Evolutionary conservation across 1,140 invertebrate species (phyloP).

Genomic region (Phymastichus coffea): DNA sequence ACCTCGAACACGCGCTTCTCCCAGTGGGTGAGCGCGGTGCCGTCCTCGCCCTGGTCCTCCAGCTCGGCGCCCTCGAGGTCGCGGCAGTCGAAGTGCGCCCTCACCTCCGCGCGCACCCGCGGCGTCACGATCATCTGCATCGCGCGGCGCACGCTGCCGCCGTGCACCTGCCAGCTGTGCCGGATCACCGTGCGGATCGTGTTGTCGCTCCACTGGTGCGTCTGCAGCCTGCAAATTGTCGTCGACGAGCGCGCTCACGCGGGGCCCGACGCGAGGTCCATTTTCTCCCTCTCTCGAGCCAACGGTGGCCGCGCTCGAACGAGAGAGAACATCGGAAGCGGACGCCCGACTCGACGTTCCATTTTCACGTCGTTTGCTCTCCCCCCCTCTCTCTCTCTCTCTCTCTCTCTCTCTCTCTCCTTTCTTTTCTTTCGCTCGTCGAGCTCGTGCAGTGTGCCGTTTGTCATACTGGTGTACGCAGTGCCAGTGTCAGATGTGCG

Average conservation of each 20-base stretch:
- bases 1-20: conserved; percentile 97
- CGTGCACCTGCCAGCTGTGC: conserved; percentile 80
- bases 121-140: conserved; percentile 93
- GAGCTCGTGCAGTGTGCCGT: too few species aligned
- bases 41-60: conserved; percentile 97
- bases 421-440: too few species aligned
- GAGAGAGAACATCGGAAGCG: too few species aligned
- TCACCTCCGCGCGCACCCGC: conserved; percentile 80
- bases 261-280: too few species aligned
- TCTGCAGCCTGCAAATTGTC: conserved; percentile 71
- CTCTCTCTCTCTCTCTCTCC: too few species aligned
- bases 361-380: background rate
- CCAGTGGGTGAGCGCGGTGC: conserved; percentile 97
- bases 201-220: conserved; percentile 90
- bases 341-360: too few species aligned
- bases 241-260: too few species aligned
- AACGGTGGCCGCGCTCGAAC: too few species aligned
- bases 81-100: conserved; percentile 88
- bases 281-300: too few species aligned
- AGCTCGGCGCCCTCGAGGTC: conserved; percentile 93
- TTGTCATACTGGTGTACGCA: too few species aligned
- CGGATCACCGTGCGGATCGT: conserved; percentile 82
- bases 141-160: conserved; percentile 70
- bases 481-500: too few species aligned
- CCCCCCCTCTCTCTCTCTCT: too few species aligned